phyloP scores from a whole-genome alignment of 2,113 vertebrate species.

The Anthoscopus minutus region DNA sequence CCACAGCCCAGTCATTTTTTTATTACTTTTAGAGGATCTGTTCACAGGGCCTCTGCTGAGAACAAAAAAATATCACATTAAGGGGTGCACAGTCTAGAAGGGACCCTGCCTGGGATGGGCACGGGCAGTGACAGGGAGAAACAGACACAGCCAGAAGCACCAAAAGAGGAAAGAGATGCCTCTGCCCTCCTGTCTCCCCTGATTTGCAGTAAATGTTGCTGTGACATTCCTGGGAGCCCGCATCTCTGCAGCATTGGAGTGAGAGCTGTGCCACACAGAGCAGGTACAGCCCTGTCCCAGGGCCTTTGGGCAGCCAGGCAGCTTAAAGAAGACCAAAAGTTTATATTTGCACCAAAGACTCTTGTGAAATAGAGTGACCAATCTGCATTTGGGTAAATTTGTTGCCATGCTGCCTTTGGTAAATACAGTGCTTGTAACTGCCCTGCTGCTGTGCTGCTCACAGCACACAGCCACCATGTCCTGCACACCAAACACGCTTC shows the following conservation, averaged over 20 bases:
- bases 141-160: neutral
- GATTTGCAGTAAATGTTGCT: neutral
- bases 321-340: neutral
- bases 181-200: neutral
- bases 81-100: neutral
- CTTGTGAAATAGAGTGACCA: neutral
- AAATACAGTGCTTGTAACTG: neutral
- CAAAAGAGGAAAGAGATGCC: neutral
- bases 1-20: neutral
- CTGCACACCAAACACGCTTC: neutral
- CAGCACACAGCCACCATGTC: neutral
- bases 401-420: neutral
- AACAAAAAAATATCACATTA: neutral
- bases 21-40: neutral
- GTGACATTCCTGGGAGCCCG: neutral
- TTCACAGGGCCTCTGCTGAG: neutral
- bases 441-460: neutral
- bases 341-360: neutral
- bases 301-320: neutral
- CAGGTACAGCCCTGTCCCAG: neutral
- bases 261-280: neutral
- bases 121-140: neutral
- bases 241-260: fast-evolving
- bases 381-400: neutral
- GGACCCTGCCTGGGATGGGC: neutral